Percentiles rank a stretch among this genome's conserved stretches.
Conservation (phyloP, 2,797 vertebrate species). For the Anableps anableps region DNA sequence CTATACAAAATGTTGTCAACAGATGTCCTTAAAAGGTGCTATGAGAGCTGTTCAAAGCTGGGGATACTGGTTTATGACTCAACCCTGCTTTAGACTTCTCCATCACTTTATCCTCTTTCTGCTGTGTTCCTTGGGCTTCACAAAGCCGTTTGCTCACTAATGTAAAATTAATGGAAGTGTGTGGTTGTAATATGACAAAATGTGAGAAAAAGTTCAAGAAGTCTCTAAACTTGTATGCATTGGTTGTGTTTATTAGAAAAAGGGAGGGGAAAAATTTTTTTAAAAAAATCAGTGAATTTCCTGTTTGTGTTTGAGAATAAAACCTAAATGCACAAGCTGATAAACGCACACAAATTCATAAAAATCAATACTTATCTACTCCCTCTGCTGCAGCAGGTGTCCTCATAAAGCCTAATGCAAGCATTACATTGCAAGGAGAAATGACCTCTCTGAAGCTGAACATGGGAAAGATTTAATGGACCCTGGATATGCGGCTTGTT, state of each 20-base stretch:
- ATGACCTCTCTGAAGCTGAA: slow-evolving; percentile 26
- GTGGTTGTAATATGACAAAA: background rate
- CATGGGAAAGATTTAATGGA: slow-evolving; percentile 28
- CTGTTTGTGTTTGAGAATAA: slow-evolving; percentile 25
- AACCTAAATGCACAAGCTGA: slow-evolving; percentile 40
- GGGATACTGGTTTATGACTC: too few relatives aligned
- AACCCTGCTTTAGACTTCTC: background rate
- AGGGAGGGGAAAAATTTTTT: background rate
- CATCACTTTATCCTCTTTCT: background rate
- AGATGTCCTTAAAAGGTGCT: background rate
- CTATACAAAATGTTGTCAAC: background rate
- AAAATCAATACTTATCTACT: slow-evolving; percentile 63
- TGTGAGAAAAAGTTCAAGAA: background rate
- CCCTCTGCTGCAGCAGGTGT: slow-evolving; percentile 20
- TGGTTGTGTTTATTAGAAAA: slow-evolving; percentile 36
- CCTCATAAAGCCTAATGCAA: slow-evolving; percentile 23
- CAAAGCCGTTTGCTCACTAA: background rate
- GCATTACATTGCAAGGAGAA: slow-evolving; percentile 12
- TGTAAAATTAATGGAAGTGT: background rate
- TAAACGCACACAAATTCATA: slow-evolving; percentile 55
- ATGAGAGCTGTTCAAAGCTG: background rate
- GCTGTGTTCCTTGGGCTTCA: background rate
- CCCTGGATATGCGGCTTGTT: slow-evolving; percentile 13
- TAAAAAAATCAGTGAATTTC: slow-evolving; percentile 30
- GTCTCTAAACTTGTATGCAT: background rate